Percentiles rank a stretch among this genome's conserved stretches.
Conservation (phyloP, 2,797 vertebrate species). For the Scomberomorus guttatus region DNA sequence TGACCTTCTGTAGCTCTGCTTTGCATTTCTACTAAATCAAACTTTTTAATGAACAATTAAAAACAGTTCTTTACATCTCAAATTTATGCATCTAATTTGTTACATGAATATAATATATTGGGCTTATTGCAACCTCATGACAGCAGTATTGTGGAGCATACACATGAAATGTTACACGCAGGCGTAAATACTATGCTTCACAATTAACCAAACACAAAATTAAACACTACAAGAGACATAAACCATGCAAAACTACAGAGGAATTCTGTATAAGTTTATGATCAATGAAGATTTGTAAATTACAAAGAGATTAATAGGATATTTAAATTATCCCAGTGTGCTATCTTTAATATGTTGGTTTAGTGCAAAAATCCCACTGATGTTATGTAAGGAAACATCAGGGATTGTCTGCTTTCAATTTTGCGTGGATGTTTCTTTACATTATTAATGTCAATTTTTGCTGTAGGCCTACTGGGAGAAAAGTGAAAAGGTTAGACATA, state of each 20-base stretch:
- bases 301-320: conserved; percentile 19
- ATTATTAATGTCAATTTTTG: conserved; percentile 13
- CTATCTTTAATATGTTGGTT: conserved; percentile 36
- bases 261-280: conserved; percentile 26
- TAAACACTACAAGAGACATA: conserved; percentile 59
- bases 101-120: background rate
- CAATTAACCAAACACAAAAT: conserved; percentile 72
- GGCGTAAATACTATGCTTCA: conserved; percentile 69
- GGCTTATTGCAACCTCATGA: conserved; percentile 52
- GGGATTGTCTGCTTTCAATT: conserved; percentile 28
- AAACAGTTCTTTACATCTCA: background rate
- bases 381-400: conserved; percentile 20
- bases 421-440: conserved; percentile 19
- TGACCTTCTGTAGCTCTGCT: background rate
- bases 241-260: conserved; percentile 73
- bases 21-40: background rate
- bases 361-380: conserved; percentile 33
- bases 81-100: background rate
- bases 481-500: conserved; percentile 66
- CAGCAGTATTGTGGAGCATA: conserved; percentile 54
- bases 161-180: conserved; percentile 77
- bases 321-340: conserved; percentile 33
- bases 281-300: conserved; percentile 18
- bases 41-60: background rate
- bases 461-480: conserved; percentile 51